Conservation (phyloP, 92 coral and sea anemone species). For the Actinernus sp. region DNA sequence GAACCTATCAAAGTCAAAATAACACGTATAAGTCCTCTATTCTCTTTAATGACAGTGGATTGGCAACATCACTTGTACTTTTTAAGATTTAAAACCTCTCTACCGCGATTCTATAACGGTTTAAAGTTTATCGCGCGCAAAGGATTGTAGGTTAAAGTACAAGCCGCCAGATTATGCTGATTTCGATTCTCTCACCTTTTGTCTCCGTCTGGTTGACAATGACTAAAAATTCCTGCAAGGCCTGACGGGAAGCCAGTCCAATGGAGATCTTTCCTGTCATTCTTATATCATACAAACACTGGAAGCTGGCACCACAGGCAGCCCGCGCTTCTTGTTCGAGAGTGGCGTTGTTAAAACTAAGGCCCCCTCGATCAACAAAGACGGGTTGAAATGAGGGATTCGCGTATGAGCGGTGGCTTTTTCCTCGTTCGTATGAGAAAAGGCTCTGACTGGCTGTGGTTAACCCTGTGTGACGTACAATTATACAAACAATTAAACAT, state of each 20-base stretch:
- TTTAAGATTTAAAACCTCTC: too few relatives aligned
- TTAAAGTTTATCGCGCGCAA: too few relatives aligned
- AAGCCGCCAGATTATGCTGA: too few relatives aligned
- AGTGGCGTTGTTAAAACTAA: slow-evolving; percentile 1
- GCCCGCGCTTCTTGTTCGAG: slow-evolving; percentile 34
- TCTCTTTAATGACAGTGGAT: too few relatives aligned
- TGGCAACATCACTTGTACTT: too few relatives aligned
- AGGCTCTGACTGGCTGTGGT: slow-evolving; percentile 3
- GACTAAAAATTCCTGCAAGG: not conserved
- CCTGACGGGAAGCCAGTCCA: slow-evolving; percentile 35
- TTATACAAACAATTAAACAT: too few relatives aligned
- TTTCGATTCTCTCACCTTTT: not conserved
- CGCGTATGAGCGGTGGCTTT: slow-evolving; percentile 1
- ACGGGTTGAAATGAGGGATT: slow-evolving; percentile 19
- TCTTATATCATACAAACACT: slow-evolving; percentile 45
- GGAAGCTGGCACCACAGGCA: slow-evolving; percentile 34
- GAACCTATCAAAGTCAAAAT: too few relatives aligned
- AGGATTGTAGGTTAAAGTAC: too few relatives aligned
- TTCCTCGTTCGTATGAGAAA: slow-evolving; percentile 28
- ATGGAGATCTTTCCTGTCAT: slow-evolving; percentile 31
- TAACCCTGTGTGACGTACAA: too few relatives aligned
- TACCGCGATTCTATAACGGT: too few relatives aligned
- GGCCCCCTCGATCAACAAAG: slow-evolving; percentile 12
- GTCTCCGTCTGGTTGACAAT: not conserved
- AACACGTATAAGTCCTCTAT: too few relatives aligned